These are phyloP conservation scores for Steatocranus sp. DNA, from an alignment of 2,797 vertebrate species.

Conservation along the genomic window DNA sequence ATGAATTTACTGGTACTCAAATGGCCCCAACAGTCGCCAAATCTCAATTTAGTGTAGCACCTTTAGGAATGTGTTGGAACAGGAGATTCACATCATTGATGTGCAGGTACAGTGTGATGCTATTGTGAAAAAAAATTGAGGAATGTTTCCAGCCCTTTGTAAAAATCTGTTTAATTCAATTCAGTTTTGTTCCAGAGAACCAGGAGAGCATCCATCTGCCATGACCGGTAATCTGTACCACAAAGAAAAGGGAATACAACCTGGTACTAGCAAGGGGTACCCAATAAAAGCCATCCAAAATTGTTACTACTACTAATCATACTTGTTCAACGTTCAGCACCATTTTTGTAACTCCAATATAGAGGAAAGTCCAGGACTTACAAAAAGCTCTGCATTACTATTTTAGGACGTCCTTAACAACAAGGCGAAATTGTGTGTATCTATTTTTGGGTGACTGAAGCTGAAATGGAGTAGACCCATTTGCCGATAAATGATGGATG, in stretches of 20 bases:
- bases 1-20: not conserved
- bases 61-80: not conserved
- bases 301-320: not conserved
- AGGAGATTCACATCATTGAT: not conserved
- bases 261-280: not conserved
- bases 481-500: not conserved
- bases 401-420: not conserved
- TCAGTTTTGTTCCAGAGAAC: rapidly evolving
- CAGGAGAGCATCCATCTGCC: not conserved
- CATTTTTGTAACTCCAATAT: not conserved
- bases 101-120: not conserved
- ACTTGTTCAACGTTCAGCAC: not conserved
- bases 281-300: not conserved
- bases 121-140: not conserved
- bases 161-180: not conserved
- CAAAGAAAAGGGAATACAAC: not conserved
- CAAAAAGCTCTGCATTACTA: not conserved
- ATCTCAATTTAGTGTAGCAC: not conserved
- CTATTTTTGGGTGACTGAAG: not conserved
- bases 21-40: not conserved
- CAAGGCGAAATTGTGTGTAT: not conserved
- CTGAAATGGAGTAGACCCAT: not conserved
- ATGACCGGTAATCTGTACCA: not conserved
- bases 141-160: not conserved
- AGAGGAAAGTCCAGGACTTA: not conserved